Evolutionary conservation across 2,113 vertebrate species (phyloP), one percentile per base, ranked within the genome.

Genomic region (Condylura cristata): DNA sequence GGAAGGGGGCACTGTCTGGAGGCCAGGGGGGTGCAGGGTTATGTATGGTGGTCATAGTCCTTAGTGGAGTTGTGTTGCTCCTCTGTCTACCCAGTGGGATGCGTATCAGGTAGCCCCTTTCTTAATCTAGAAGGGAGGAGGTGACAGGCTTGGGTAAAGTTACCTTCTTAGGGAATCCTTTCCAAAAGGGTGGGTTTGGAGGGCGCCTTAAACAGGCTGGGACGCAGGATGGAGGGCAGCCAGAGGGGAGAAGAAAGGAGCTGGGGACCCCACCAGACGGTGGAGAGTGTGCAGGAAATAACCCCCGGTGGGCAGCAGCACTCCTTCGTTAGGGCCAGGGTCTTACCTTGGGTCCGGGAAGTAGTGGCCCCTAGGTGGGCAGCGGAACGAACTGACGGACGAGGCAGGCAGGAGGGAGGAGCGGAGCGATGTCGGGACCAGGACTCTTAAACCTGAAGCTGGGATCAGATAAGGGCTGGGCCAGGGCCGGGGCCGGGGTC

Each of bases 401-500:
- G 75, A 89, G 96, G 71, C 20, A 93, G 94, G 79, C 91, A 37
- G 74, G 74, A 90, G 83, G 39, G 91, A 86, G 83, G 83, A 95
- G 80, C 66, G 48, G 61, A 96, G 97, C 93, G n/a, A 83, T 10
- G 91, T 83, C 18, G 95, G 79, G 89, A 66, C 89, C 89, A 17
- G 91, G 75, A 84, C 94, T 97, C 95, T 97, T 97, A 97, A 97
- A 84, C 83, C 76, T n/a, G 20, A 56, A 92, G 86, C 93, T 51
- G 75, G 94, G 86, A 97, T 97, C 97, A 95, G 97, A 97, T 97
- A 97, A 97, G 96, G 91, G 95, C 89, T 95, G 83, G 97, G 83
- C 93, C 74, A 41, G 95, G 86, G 89, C 94, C 83, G 89, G 82
- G 95, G 96, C 94, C 91, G 96, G 97, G 96, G 96, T 97, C 97